Conservation (phyloP, 2,113 vertebrate species). For the Aythya baeri region DNA sequence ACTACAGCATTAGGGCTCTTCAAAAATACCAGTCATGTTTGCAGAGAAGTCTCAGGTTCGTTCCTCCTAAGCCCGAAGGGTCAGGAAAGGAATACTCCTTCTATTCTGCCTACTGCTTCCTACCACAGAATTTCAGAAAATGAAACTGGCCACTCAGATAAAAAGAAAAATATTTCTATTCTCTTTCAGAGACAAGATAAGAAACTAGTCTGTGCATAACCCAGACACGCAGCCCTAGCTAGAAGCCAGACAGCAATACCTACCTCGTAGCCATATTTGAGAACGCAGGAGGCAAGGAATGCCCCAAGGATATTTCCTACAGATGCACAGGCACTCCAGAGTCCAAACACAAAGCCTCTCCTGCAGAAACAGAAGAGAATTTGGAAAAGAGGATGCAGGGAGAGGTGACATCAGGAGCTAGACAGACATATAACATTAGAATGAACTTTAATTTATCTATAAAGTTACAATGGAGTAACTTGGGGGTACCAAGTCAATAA, state of each 20-base stretch:
- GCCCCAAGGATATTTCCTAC: slow-evolving; percentile 97
- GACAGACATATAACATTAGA: not conserved
- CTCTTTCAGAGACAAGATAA: not conserved
- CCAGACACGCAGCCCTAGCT: not conserved
- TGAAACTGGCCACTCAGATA: not conserved
- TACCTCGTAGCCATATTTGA: slow-evolving; percentile 96
- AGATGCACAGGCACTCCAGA: slow-evolving; percentile 97
- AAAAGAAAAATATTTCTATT: not conserved
- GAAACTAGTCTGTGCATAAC: not conserved
- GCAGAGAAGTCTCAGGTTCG: not conserved
- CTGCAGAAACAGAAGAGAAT: slow-evolving; percentile 63
- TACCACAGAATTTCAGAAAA: not conserved
- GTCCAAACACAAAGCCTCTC: slow-evolving; percentile 93
- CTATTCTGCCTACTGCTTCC: not conserved
- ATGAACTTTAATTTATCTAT: not conserved
- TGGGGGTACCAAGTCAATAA: not conserved
- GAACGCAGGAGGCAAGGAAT: slow-evolving; percentile 91
- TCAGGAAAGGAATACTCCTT: not conserved
- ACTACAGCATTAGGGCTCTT: not conserved
- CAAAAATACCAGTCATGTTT: not conserved
- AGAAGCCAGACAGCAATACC: slow-evolving; percentile 18
- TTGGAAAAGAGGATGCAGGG: accelerated
- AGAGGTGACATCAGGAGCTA: not conserved
- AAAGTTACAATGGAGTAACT: not conserved
- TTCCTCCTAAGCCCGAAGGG: not conserved